Evolutionary conservation across 2,113 vertebrate species (phyloP), one percentile per base, ranked within the genome.

Genomic region (Sarotherodon lohbergeri): DNA sequence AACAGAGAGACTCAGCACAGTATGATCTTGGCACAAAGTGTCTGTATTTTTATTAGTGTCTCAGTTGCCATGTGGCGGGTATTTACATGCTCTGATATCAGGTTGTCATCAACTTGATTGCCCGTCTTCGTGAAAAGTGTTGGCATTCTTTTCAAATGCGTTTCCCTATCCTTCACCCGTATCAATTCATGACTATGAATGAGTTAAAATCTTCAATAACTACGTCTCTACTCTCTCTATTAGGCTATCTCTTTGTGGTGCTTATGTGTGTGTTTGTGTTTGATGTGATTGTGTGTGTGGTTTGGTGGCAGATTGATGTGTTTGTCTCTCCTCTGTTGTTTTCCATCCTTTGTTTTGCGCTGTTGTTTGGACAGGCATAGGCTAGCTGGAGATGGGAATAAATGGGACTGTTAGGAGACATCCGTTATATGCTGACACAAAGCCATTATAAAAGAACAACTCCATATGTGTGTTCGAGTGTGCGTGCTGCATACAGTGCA

Each of bases 321-420:
- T 94, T 94, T 96, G 94, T 95, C 87, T 94, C 87, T 63, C 86
- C 87, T 91, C 85, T 94, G 93, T 94, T 95, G 92, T 94, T 92
- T 93, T 87, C 93, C 88, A 92, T 94, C 90, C 95, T 95, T 95
- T 96, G 94, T 94, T 93, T 93, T 84, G 56, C 81, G 83, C 91
- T 94, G 88, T 91, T 94, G 92, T 93, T 93, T 95, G 88, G 93
- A 92, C 94, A 94, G 88, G 90, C 89, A 91, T 90, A 91, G 92
- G 92, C 93, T 93, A 91, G 90, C 91, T 92, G 89, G 88, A 95
- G 96, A 97, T 96, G 91, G 95, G 93, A 95, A 96, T 95, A 94
- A 96, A 96, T 96, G 95, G 92, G 86, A 88, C 83, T 91, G 93
- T 93, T 93, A 84, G 90, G 92, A 94, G 86, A 92, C 95, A 96